These are phyloP conservation scores for Leptobrachium ailaonicum DNA, from an alignment of 2,113 vertebrate species.

Conservation along the genomic window DNA sequence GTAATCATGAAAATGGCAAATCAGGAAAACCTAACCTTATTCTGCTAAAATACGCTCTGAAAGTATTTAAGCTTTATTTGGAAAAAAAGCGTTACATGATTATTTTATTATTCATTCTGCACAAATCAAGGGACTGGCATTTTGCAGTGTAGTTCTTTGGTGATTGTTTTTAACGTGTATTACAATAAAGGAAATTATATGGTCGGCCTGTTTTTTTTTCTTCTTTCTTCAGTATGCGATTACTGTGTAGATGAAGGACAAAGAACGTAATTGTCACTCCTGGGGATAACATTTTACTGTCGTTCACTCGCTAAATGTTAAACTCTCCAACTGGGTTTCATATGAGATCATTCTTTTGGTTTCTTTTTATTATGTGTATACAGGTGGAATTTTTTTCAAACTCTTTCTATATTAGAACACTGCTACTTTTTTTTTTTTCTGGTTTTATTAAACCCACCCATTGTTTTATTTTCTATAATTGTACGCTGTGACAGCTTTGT, in stretches of 20 bases:
- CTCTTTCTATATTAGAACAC: not conserved
- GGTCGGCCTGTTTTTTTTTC: not conserved
- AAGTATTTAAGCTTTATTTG: too few species aligned
- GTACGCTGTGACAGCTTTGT: too few species aligned
- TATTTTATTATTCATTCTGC: not conserved
- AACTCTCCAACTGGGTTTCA: conserved; percentile 24
- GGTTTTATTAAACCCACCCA: conserved; percentile 9
- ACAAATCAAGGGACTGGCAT: not conserved
- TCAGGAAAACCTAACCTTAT: too few species aligned
- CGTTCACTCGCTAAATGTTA: conserved; percentile 17
- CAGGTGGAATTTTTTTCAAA: conserved; percentile 6
- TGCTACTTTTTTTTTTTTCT: conserved; percentile 13
- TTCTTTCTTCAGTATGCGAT: not conserved
- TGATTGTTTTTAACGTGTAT: not conserved
- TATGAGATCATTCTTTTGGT: conserved; percentile 24
- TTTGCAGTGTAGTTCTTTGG: not conserved
- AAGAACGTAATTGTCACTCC: conserved; percentile 17
- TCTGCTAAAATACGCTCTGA: too few species aligned
- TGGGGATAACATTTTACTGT: conserved; percentile 11
- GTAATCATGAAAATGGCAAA: too few species aligned
- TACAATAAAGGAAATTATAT: conserved; percentile 8
- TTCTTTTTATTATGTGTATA: not conserved
- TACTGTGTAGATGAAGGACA: conserved; percentile 8
- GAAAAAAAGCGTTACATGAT: too few species aligned
- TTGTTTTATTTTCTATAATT: not conserved